phyloP scores from a whole-genome alignment of 2,888 invertebrate species.

The Adineta ricciae region DNA sequence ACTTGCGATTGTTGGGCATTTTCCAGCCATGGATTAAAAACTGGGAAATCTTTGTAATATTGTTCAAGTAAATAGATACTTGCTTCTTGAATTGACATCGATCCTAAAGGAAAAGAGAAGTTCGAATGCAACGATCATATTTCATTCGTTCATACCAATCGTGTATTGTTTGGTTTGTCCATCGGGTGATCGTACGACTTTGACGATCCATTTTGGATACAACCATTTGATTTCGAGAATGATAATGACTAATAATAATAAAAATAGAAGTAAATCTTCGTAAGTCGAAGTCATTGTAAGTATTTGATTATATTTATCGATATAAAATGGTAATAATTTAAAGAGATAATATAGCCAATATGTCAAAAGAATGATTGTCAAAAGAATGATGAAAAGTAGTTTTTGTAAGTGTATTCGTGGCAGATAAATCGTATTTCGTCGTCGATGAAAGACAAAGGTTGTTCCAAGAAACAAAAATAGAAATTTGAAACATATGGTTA shows the following conservation, averaged over 20 bases:
- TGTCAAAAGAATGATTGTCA: constrained; percentile 81
- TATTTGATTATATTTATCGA: constrained; percentile 63
- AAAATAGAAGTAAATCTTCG: constrained; percentile 81
- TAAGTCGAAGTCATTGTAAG: constrained; percentile 84
- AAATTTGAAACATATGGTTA: constrained; percentile 80
- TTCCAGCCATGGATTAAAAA: constrained; percentile 34
- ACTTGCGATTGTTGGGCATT: constrained; percentile 24
- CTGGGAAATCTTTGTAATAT: constrained; percentile 60
- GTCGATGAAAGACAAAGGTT: constrained; percentile 78
- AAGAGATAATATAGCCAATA: constrained; percentile 97
- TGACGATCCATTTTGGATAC: constrained; percentile 65
- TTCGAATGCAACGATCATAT: too few relatives aligned
- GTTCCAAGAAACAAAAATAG: constrained; percentile 75
- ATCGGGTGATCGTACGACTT: constrained; percentile 81
- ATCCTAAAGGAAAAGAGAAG: constrained; percentile 46
- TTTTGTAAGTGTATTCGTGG: constrained; percentile 82
- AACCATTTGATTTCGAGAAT: constrained; percentile 82
- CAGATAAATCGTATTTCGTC: constrained; percentile 68
- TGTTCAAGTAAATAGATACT: constrained; percentile 85
- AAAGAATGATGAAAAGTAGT: constrained; percentile 73
- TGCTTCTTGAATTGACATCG: constrained; percentile 79
- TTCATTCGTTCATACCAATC: constrained; percentile 57
- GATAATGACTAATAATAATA: constrained; percentile 84
- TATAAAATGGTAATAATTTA: constrained; percentile 56
- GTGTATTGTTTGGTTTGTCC: constrained; percentile 77